Conservation (phyloP, 2,797 vertebrate genomes). For the Aselliscus stoliczkanus region DNA sequence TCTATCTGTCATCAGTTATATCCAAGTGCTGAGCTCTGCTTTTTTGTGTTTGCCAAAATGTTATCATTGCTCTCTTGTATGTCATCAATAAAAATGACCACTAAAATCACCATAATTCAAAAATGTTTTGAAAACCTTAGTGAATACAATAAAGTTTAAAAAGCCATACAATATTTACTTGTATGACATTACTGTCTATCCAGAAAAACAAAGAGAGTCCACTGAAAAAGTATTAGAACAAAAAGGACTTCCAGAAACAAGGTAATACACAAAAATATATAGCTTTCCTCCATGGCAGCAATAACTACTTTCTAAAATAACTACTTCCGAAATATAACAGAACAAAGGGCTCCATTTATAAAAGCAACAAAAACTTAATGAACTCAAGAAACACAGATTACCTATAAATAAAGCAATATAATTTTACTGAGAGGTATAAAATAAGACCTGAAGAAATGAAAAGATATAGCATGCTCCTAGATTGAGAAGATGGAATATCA, state of each 20-base stretch:
- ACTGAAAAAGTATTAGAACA: background rate
- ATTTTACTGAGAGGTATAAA: constrained; percentile 37
- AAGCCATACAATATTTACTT: background rate
- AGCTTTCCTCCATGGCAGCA: background rate
- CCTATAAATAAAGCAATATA: constrained; percentile 19
- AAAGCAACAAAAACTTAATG: constrained; percentile 26
- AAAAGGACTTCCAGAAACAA: constrained; percentile 22
- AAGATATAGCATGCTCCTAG: background rate
- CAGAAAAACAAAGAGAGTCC: background rate
- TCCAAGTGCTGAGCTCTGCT: background rate
- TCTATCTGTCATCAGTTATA: background rate
- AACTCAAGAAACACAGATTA: constrained; percentile 28
- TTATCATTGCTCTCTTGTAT: background rate
- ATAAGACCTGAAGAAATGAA: constrained; percentile 31
- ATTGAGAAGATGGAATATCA: background rate
- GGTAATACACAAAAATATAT: background rate
- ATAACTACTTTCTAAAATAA: constrained; percentile 18
- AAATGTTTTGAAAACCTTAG: constrained; percentile 13
- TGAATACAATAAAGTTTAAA: background rate
- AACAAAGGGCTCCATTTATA: constrained; percentile 24
- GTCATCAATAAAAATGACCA: background rate
- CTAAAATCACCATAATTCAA: constrained; percentile 24
- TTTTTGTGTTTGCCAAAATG: constrained; percentile 28
- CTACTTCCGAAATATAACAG: constrained; percentile 19
- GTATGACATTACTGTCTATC: background rate